Conservation (phyloP, 2,888 invertebrate genomes). For the Pinctada fucata region DNA sequence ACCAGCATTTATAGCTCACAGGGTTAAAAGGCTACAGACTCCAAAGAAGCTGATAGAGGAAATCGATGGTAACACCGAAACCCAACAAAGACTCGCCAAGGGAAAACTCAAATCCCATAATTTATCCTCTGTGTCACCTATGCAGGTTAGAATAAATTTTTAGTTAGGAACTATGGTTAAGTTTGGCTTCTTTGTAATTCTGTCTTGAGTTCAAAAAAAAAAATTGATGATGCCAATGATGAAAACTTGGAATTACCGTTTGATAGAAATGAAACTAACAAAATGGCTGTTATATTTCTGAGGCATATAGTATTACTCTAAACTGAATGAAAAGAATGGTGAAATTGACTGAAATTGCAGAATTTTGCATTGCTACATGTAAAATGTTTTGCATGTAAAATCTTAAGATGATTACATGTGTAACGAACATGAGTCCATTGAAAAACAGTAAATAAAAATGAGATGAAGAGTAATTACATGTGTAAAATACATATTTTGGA, state of each 20-base stretch:
- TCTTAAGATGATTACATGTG: no score
- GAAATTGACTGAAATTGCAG: no score
- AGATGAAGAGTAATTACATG: no score
- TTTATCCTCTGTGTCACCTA: slow-evolving; percentile 8
- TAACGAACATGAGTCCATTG: no score
- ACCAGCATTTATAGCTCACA: slow-evolving; percentile 90
- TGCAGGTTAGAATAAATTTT: background rate
- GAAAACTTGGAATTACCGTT: slow-evolving; percentile 14
- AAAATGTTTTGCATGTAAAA: no score
- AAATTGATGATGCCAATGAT: background rate
- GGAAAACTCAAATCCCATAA: slow-evolving; percentile 81
- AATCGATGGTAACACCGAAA: slow-evolving; percentile 81
- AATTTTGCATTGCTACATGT: no score
- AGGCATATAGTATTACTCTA: background rate
- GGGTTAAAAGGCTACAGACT: slow-evolving; percentile 86
- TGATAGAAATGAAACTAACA: slow-evolving; percentile 5
- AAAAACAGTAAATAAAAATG: no score
- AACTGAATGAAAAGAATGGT: no score
- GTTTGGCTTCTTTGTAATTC: background rate
- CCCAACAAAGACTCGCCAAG: slow-evolving; percentile 81
- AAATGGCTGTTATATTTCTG: background rate
- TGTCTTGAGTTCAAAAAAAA: no score
- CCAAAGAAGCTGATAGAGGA: slow-evolving; percentile 85
- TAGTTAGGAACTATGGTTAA: background rate
- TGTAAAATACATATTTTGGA: no score